Conservation (phyloP, 2,888 invertebrate genomes). For the Hypselothyrea guttata region DNA sequence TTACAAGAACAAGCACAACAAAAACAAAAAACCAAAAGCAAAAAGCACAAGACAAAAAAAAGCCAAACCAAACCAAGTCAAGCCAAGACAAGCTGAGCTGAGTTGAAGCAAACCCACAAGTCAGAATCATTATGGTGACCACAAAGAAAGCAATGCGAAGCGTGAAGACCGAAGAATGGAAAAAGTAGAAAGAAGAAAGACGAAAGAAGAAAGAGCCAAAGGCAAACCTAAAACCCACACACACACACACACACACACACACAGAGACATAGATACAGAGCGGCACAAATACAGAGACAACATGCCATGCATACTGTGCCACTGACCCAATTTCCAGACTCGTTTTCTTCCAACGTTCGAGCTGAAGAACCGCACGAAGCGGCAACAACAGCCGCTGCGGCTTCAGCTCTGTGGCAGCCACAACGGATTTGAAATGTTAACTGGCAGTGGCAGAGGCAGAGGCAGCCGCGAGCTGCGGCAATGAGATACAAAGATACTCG, state of each 20-base stretch:
- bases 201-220: conserved; percentile 56
- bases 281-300: conserved; percentile 34
- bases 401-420: conserved; percentile 35
- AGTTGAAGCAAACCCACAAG: conserved; percentile 34
- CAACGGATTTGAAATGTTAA: conserved; percentile 70
- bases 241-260: conserved; percentile 15
- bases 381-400: background rate
- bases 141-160: conserved; percentile 72
- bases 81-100: conserved; percentile 13
- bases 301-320: conserved; percentile 75
- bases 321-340: conserved; percentile 75
- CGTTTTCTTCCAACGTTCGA: conserved; percentile 53
- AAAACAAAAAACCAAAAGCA: conserved; percentile 14
- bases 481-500: conserved; percentile 66
- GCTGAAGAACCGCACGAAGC: conserved; percentile 58
- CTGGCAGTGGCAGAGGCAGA: conserved; percentile 32
- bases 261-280: conserved; percentile 34
- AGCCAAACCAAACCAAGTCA: conserved; percentile 43
- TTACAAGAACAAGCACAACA: conserved; percentile 22
- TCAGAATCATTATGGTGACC: conserved; percentile 78
- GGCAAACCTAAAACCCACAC: conserved; percentile 51
- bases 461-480: conserved; percentile 39
- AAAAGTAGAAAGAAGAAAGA: conserved; percentile 60
- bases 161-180: no score
- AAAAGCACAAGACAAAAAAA: conserved; percentile 33